A percentile compares a stretch with the other conserved stretches of the same genome.
These are phyloP conservation scores for Muscina levida DNA, from an alignment of 2,888 invertebrate genomes.

Conservation along the genomic window DNA sequence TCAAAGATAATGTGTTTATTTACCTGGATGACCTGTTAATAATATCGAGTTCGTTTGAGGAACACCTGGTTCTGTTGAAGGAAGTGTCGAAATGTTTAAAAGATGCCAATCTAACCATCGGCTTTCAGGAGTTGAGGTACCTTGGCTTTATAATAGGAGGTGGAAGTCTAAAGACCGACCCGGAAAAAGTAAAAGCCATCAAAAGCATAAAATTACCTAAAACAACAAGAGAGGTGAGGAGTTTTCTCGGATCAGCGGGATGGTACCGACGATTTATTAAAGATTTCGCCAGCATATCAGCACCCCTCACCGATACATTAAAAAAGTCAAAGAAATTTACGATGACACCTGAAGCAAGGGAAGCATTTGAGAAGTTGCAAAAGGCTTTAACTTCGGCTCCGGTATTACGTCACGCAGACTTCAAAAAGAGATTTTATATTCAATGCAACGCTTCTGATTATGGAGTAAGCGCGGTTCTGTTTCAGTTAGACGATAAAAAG, in stretches of 20 bases:
- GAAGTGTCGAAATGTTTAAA: conserved; percentile 14
- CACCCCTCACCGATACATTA: neutral
- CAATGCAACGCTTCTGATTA: neutral
- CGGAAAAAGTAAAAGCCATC: neutral
- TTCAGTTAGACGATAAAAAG: neutral
- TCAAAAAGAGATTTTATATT: neutral
- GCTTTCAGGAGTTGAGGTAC: conserved; percentile 20
- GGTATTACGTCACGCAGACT: conserved; percentile 21
- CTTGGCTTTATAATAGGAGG: conserved; percentile 2
- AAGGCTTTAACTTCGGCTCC: conserved; percentile 33
- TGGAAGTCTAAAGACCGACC: conserved; percentile 35
- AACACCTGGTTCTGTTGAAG: neutral
- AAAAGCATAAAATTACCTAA: neutral
- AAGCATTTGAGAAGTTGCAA: conserved; percentile 28
- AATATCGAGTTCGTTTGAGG: neutral
- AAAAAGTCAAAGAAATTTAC: conserved; percentile 15
- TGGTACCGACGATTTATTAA: conserved; percentile 19
- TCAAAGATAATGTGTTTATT: conserved; percentile 32
- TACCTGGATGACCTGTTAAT: neutral
- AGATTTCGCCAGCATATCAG: neutral
- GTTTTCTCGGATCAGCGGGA: neutral
- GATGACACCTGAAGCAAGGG: neutral
- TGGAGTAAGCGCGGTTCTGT: conserved; percentile 1
- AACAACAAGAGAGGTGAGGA: neutral
- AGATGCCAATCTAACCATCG: conserved; percentile 26